Evolutionary conservation across 2,888 invertebrate species (phyloP), one percentile per base, ranked within the genome.

Genomic region (Diarsia dahlii): DNA sequence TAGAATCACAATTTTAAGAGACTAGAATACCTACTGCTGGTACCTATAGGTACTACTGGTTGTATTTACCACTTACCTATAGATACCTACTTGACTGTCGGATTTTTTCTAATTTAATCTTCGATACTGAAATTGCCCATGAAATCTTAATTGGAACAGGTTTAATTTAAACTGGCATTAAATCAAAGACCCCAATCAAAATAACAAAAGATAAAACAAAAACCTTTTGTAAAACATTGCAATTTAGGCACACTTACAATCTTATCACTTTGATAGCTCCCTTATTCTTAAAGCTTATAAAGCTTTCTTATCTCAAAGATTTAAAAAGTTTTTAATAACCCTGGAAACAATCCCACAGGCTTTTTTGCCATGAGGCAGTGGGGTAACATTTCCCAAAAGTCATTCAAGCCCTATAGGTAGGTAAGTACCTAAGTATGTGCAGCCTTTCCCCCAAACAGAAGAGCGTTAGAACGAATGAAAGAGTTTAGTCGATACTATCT

Each of bases 401-500:
- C 76, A 87, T 89, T 88, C 81, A 80, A 88, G 84, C 65, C 82
- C 78, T 64, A 3, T 48, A 48, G 2, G 28, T 63, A 54, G 39
- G 28, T 68, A 46, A 18, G 74, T 87, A 75, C 70, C 23, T 78
- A 83, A 81, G 50, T 76, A 20, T 78, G 52, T 76, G 76, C 85
- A 89, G 89, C 80, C 89, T 93, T 93, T 90, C 89, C 88, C 78
- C 85, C 85, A 81, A 89, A 92, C 88, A 89, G 87, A 85, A 88
- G 87, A 89, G 78, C 74, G 86, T 90, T 89, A 90, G 90, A 91
- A 79, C 71, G 83, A 91, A 93, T 92, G 93, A 94, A 95, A 93
- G 94, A 95, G 95, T 95, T 93, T 89, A 89, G 84, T 91, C 90
- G 95, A 94, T 95, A 94, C 91, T 94, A 95, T 95, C 95, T 91